Evolutionary conservation across 1,140 invertebrate species (phyloP).

Genomic region (Cydia amplana): DNA sequence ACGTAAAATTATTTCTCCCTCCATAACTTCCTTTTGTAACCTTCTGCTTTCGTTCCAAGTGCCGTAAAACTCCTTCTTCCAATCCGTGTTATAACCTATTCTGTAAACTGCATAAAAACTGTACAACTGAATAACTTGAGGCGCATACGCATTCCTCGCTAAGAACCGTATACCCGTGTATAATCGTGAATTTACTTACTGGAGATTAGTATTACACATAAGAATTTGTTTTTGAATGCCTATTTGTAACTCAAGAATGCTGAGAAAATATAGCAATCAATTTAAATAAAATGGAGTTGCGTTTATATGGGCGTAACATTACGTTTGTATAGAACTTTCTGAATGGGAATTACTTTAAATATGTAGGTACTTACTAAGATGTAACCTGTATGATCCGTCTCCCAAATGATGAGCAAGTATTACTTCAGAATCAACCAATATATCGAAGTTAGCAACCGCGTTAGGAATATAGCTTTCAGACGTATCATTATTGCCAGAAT

Average conservation of each 20-base stretch:
- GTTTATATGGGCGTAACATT: too few relatives aligned
- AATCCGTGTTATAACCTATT: slow-evolving; percentile 42
- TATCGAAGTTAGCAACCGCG: slow-evolving; percentile 39
- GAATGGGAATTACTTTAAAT: background rate
- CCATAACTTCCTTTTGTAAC: slow-evolving; percentile 48
- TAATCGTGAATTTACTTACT: too few relatives aligned
- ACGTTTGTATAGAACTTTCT: too few relatives aligned
- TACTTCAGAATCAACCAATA: slow-evolving; percentile 50
- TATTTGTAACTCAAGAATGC: too few relatives aligned
- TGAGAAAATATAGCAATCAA: too few relatives aligned
- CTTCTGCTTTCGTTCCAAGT: slow-evolving; percentile 52
- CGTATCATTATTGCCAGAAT: slow-evolving; percentile 2
- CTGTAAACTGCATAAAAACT: slow-evolving; percentile 59
- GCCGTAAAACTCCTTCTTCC: slow-evolving; percentile 55
- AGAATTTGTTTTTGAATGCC: too few relatives aligned
- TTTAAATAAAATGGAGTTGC: too few relatives aligned
- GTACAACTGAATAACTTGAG: too few relatives aligned
- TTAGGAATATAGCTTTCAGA: slow-evolving; percentile 37
- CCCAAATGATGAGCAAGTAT: slow-evolving; percentile 36
- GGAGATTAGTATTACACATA: too few relatives aligned
- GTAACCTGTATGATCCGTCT: slow-evolving; percentile 39
- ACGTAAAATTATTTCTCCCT: slow-evolving; percentile 50
- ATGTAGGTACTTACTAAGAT: slow-evolving; percentile 49
- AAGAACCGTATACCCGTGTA: too few relatives aligned
- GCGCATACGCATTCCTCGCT: too few relatives aligned